Evolutionary conservation across 1,140 invertebrate genomes (phyloP), one percentile per base, ranked within the genome.

Genomic region (Magallana ariakensis): DNA sequence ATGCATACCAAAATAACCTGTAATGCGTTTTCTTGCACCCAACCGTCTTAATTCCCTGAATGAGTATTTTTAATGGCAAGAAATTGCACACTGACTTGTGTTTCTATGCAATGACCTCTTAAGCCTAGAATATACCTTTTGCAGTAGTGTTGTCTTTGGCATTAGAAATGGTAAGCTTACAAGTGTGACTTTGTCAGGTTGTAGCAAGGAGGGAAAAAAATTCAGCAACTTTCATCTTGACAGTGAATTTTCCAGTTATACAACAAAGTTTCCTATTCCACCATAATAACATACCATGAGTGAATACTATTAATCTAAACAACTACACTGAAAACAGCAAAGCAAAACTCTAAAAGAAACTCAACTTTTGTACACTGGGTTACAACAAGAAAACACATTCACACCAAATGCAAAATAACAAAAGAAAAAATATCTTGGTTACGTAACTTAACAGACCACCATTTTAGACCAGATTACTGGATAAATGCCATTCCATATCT

Each of bases 391-490:
- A 82, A 54, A 82, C 33, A 82, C 75, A 82, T 82, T 55, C 85
- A 86, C 80, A 75, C 85, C 82, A 86, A 86, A 86, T 86, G 85
- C 85, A 82, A 82, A 81, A 54, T 86, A 86, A 86, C 58, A 86
- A 83, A 82, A 86, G 54, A 54, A 80, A 80, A 80, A 80, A 70
- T 9, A 70, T 70, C 66, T 70, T 70, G 66, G 66, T 70, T 70
- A 70, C 66, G 6, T 26, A 70, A 70, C 66, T 70, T 70, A 70
- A 70, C 19, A 70, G 66, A 70, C 66, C 66, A 70, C 66, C 66
- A 70, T 70, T 70, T 70, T 10, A 26, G 22, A 70, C 66, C 66
- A 70, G 66, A 70, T 70, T 70, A 19, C 66, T 70, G 66, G 66
- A 11, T 70, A 70, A 70, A 70, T 70, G 66, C 66, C 66, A 70